Base-by-base conservation (phyloP, 37 sponge, comb jelly and placozoan genomes). In the Cliona cf. orientalis region DNA sequence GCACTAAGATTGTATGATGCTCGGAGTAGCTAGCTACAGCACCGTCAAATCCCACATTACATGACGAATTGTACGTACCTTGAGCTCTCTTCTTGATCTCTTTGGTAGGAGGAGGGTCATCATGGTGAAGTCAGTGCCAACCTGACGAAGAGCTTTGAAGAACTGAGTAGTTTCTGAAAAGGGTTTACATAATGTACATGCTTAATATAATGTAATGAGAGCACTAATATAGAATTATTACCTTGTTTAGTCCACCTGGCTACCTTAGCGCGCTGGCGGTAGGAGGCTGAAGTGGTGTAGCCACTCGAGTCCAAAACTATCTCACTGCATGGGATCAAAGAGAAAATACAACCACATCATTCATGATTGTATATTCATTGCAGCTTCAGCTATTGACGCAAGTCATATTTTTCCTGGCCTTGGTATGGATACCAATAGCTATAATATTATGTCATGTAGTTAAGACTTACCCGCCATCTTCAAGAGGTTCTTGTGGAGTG, bases 41-140 rank as follows among this genome's bases (percentile, higher is more conserved):
- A n/a, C n/a, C n/a, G n/a, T n/a, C n/a, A 23, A 26, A 26, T 62
- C 6, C 26, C 19, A 62, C 19, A 25, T 14, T 11, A 12, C 12
- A 11, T 68, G 35, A 31, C 5, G 41, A 34, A 75, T 39, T 29
- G 43, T 2, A 31, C 72, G 64, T 58, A 92, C 93, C 82, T 93
- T 93, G 5, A 93, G 58, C 37, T 93, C 93, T 67, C 76, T 85
- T 23, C 93, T 37, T 11, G 82, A 57, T 69, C 93, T 85, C 5
- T 71, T 79, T 2, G 87, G 86, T 23, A 93, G 19, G 14, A 85
- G 72, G 12, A 88, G 63, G 12, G 90, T 88, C 93, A 93, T 93
- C 87, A 93, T 82, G 32, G 90, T 93, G 79, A 93, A 93, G 43
- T 93, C 93, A 22, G 93, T 93, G 7, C 93, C 93, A 42, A 89